Percentiles rank a stretch among this genome's conserved stretches.
Evolutionary conservation across 2,797 vertebrate species (phyloP).

Genomic region (Silurus lanzhouensis): DNA sequence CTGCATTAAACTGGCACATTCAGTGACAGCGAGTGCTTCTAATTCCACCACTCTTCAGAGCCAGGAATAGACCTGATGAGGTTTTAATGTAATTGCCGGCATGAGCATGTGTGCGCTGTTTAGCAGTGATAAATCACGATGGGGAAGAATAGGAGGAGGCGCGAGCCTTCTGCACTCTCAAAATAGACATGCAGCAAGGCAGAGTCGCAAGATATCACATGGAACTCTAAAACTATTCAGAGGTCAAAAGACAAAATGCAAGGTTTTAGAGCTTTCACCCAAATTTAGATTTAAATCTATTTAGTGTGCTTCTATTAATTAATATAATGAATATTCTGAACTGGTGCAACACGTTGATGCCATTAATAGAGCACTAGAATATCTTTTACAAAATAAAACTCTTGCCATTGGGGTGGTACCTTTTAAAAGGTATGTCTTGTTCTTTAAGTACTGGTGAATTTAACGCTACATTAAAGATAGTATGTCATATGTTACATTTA

Average conservation of each 20-base stretch:
- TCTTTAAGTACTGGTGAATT: not conserved
- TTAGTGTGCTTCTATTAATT: not conserved
- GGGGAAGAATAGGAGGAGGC: constrained; percentile 43
- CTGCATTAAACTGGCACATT: constrained; percentile 24
- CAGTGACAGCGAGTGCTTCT: constrained; percentile 30
- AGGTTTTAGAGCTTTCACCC: not conserved
- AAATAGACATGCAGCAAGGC: constrained; percentile 53
- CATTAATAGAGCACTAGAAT: not conserved
- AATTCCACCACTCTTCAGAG: constrained; percentile 36
- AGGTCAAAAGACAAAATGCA: not conserved
- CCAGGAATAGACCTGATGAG: constrained; percentile 42
- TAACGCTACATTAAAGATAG: no score
- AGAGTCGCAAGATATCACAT: constrained; percentile 50
- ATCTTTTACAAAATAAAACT: not conserved
- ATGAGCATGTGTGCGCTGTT: constrained; percentile 37
- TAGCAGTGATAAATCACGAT: constrained; percentile 51
- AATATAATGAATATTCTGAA: not conserved
- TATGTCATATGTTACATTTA: not conserved
- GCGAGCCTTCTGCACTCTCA: constrained; percentile 39
- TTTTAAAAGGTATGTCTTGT: not conserved
- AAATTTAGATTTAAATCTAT: not conserved
- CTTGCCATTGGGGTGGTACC: not conserved
- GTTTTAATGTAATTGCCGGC: constrained; percentile 50
- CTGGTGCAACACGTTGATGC: not conserved
- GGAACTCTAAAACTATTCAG: constrained; percentile 1